Base-by-base conservation (phyloP, 2,797 vertebrate species). In the Pseudochromis fuscus region DNA sequence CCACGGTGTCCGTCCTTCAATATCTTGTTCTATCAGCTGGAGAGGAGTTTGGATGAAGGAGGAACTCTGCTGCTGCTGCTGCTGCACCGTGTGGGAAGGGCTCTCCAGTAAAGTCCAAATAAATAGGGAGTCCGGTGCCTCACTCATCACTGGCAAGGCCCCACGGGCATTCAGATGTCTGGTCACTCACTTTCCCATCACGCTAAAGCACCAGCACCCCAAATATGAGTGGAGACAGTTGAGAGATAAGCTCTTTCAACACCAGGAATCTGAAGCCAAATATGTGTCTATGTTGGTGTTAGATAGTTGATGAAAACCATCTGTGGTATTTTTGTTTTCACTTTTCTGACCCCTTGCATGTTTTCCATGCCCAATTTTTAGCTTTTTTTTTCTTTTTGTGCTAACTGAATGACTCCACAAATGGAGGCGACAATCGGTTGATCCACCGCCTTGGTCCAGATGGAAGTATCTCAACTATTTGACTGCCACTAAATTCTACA, bases 271-370 rank as follows among this genome's bases (percentile, higher is more conserved):
- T 78, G 67, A 83, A 65, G 81, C 89, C 87, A 92, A 90, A 83
- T 83, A 90, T 86, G 82, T 88, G 87, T 90, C 82, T 7, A 40
- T 62, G 72, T 77, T 70, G 78, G 83, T 85, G 72, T 89, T 87
- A 80, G 86, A 83, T 69, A 77, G 80, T 63, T 78, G 87, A 94
- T 92, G 72, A 83, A 87, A 94, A 88, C 72, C 92, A 93, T 89
- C 88, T 93, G 91, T 84, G 68, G 71, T 73, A 60, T 79, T 81
- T 81, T 71, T 84, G 53, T 65, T 78, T 88, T 80, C 19, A 76
- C 64, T 76, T 80, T 66, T 84, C 68, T 64, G 67, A 81, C 63
- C 77, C 24, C 15, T 79, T 8, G n/a, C 23, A 4, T 77, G 40
- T 81, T 87, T 72, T 75, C 40, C 64, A 61, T 68, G 67, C 53